Base-by-base conservation (phyloP, 2,797 vertebrate species). In the Lagorchestes hirsutus region DNA sequence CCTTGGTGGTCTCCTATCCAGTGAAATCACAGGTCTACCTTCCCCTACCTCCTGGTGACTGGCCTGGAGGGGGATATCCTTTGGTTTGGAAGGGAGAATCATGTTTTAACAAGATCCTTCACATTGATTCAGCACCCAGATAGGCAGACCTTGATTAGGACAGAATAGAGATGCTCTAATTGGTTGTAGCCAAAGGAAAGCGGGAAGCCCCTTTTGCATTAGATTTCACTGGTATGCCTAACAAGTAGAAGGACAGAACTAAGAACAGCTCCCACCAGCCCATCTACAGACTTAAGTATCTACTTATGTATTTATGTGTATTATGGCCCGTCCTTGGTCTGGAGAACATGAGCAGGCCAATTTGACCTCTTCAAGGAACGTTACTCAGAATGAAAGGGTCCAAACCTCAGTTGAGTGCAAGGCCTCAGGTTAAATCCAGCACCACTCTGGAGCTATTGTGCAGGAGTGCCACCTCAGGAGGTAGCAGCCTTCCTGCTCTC, bases 391-490 rank as follows among this genome's bases (percentile, higher is more conserved):
- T 56, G 55, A 97, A 98, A 56, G 96, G 91, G 92, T 97, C 40
- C 62, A 74, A 74, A 74, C 34, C 59, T 90, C 96, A 97, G 94
- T 96, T 98, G 93, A 96, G 96, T 67, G 96, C 94, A 96, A 94
- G 97, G 96, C 95, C 94, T 62, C 82, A 95, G 58, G 34, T 98
- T 96, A 97, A 98, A 97, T 98, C 96, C 95, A 96, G 97, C 97
- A 97, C 97, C 93, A 96, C 97, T 97, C 97, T 97, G 96, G 90
- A 95, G 95, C 95, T 97, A 97, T 97, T 98, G 94, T 97, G 97
- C n/a, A 9, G 91, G 97, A 96, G 97, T 98, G 96, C 95, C 94
- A 96, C 98, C 97, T 97, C 97, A 93, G 92, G 92, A 97, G 96
- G 91, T 97, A 91, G 97, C 96, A 96, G 90, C 95, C 95, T 90